Evolutionary conservation across 2,113 vertebrate species (phyloP).

Genomic region (Sarotherodon lohbergeri): DNA sequence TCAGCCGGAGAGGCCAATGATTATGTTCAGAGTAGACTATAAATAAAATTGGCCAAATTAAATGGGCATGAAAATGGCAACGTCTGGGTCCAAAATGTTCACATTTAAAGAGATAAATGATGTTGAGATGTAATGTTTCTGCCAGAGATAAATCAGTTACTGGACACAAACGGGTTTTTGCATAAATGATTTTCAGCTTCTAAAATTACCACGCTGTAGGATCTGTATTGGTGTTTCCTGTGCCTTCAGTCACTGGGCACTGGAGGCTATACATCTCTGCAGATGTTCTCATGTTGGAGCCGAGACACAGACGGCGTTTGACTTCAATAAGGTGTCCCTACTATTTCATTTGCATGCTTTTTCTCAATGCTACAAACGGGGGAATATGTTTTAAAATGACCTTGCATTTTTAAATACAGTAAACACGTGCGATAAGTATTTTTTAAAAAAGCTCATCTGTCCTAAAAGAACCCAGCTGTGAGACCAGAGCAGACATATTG

Average conservation of each 20-base stretch:
- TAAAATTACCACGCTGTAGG: not conserved
- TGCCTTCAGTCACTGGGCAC: not conserved
- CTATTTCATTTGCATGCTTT: constrained; percentile 51
- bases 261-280: not conserved
- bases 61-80: not conserved
- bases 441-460: not conserved
- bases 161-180: not conserved
- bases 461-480: not conserved
- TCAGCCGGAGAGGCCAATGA: not conserved
- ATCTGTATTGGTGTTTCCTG: not conserved
- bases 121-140: not conserved
- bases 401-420: constrained; percentile 35
- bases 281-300: not conserved
- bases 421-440: constrained; percentile 24
- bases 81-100: not conserved
- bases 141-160: not conserved
- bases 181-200: not conserved
- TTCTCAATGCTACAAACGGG: constrained; percentile 45
- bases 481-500: constrained; percentile 52
- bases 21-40: not conserved
- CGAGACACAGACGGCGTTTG: not conserved
- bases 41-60: not conserved
- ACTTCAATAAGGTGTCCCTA: not conserved
- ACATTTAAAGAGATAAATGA: not conserved
- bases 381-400: constrained; percentile 1